Evolutionary conservation across 2,888 invertebrate genomes (phyloP), one percentile per base, ranked within the genome.

Genomic region (Meta bourneti): DNA sequence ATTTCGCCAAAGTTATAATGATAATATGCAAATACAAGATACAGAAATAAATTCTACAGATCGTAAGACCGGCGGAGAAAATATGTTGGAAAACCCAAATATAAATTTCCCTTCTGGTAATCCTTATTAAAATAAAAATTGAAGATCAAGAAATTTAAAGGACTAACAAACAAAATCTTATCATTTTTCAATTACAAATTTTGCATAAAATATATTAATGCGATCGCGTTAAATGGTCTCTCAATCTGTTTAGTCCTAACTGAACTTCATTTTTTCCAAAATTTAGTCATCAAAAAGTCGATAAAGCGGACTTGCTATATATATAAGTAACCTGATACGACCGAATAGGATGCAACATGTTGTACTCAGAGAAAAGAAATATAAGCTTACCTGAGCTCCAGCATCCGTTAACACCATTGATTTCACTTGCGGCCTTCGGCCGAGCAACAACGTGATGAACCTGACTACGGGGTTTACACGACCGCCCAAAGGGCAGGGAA

Each of bases 391-490:
- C 87, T 80, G 79, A 79, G 87, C 87, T 87, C 80, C 70, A 71
- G 70, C 87, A 87, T 87, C 87, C 69, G 80, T 75, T 88, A 72
- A 70, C 80, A 80, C 74, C 82, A 77, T 86, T 79, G 90, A 90
- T 86, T 85, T 34, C 79, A 90, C 70, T 90, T 79, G 90, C 90
- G 90, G 90, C 90, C 84, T 84, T 84, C 78, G 78, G 49, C n/a
- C 72, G 90, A 79, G 75, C 86, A 61, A 87, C 88, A 88, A 89
- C 89, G 91, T 89, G 88, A 91, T 88, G 83, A 80, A 79, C 87
- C 88, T 72, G 84, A 92, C 91, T 92, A 92, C 91, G 91, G 91
- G 91, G 91, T 89, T 89, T 92, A 92, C 91, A 92, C 88, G 91
- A 89, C 84, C 80, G 88, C 89, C 84, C 84, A 88, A 92, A 92